Conservation (phyloP, 2,797 vertebrate genomes). For the Protonibea diacanthus region DNA sequence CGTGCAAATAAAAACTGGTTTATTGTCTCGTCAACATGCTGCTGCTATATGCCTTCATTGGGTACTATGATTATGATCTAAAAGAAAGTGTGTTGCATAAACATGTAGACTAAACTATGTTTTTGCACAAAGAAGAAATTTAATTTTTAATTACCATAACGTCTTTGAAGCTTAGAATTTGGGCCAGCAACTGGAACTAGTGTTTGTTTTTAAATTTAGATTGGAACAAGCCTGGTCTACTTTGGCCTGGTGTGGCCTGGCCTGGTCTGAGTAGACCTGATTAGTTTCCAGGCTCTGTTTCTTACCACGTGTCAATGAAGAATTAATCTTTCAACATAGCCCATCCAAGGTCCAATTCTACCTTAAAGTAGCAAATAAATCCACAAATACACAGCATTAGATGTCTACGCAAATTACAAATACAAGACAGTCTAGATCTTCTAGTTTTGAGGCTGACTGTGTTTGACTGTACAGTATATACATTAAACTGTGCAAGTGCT, state of each 20-base stretch:
- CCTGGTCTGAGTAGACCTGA: conserved; percentile 25
- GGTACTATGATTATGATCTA: conserved; percentile 21
- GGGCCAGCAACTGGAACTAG: conserved; percentile 4
- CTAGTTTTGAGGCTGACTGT: conserved; percentile 6
- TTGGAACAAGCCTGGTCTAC: conserved; percentile 25
- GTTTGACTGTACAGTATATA: neutral
- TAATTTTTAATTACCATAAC: conserved; percentile 1
- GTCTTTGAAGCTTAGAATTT: conserved; percentile 26
- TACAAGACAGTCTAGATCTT: conserved; percentile 20
- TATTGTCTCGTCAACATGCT: conserved; percentile 60
- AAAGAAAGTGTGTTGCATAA: conserved; percentile 7
- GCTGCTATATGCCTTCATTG: conserved; percentile 11
- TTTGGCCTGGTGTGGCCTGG: conserved; percentile 20
- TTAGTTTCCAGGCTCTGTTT: conserved; percentile 48
- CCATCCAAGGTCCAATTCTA: conserved; percentile 11
- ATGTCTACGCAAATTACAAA: conserved; percentile 33
- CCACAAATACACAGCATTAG: conserved; percentile 15
- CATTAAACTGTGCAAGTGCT: neutral
- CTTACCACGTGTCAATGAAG: conserved; percentile 55
- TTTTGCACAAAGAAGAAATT: conserved; percentile 3
- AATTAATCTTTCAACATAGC: conserved; percentile 45
- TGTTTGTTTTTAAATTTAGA: conserved; percentile 33
- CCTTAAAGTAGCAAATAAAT: conserved; percentile 39
- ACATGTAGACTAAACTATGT: conserved; percentile 5
- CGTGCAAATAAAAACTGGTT: conserved; percentile 63